Evolutionary conservation across 2,888 invertebrate genomes (phyloP).

Genomic region (Patella pellucida): DNA sequence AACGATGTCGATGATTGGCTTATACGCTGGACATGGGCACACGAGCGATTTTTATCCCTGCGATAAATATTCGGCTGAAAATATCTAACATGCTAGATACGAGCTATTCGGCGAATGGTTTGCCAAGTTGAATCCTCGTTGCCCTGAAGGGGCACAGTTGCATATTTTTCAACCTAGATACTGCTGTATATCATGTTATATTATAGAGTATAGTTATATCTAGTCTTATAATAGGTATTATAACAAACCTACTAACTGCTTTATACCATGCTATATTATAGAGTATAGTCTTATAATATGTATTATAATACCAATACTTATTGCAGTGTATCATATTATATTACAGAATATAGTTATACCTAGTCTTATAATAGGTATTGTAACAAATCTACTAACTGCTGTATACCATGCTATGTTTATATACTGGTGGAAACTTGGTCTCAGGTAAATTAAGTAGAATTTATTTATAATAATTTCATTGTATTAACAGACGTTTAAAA

Average conservation of each 20-base stretch:
- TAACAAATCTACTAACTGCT: background rate
- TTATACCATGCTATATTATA: background rate
- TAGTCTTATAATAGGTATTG: background rate
- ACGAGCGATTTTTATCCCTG: too few relatives aligned
- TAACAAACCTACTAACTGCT: background rate
- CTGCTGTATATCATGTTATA: background rate
- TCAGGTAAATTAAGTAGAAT: background rate
- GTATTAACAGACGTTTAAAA: too few relatives aligned
- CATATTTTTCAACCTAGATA: too few relatives aligned
- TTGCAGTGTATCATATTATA: background rate
- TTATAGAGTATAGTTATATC: constrained; percentile 15
- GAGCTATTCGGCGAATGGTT: too few relatives aligned
- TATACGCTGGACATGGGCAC: too few relatives aligned
- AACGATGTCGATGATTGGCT: too few relatives aligned
- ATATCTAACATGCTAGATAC: too few relatives aligned
- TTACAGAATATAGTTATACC: constrained; percentile 16
- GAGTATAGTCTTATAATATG: background rate
- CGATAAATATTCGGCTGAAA: too few relatives aligned
- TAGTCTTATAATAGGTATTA: background rate
- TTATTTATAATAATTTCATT: background rate
- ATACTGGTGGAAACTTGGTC: constrained; percentile 6
- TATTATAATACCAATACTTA: background rate
- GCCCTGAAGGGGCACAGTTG: too few relatives aligned
- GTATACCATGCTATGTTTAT: constrained; percentile 2
- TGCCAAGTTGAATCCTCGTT: too few relatives aligned